These are phyloP conservation scores for Lepetodrilus schrolli DNA, from an alignment of 2,888 invertebrate genomes.

Conservation along the genomic window DNA sequence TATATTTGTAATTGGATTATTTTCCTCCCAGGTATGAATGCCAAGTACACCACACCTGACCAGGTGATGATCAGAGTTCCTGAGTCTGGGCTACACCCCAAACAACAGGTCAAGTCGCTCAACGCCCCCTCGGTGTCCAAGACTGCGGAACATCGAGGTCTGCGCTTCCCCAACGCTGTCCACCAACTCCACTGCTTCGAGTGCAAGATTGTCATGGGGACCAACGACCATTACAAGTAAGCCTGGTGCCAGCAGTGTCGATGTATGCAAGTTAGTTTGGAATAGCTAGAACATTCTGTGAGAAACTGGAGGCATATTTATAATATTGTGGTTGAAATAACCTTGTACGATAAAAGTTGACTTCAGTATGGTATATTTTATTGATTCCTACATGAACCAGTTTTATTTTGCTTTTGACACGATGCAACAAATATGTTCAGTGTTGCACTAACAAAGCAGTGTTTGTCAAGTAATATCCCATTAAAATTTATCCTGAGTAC, in stretches of 20 bases:
- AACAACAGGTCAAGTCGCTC: conserved; percentile 63
- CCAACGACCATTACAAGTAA: conserved; percentile 84
- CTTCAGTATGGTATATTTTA: too few relatives aligned
- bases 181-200: conserved; percentile 66
- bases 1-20: too few relatives aligned
- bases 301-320: conserved; percentile 84
- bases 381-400: too few relatives aligned
- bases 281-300: conserved; percentile 57
- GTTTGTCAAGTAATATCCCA: too few relatives aligned
- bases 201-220: conserved; percentile 69
- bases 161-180: conserved; percentile 47
- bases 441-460: too few relatives aligned
- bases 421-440: too few relatives aligned
- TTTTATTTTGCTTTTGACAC: too few relatives aligned
- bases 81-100: conserved; percentile 39
- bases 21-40: conserved; percentile 47
- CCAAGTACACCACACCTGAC: conserved; percentile 51
- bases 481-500: too few relatives aligned
- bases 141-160: conserved; percentile 56
- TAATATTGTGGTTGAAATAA: conserved; percentile 88
- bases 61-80: conserved; percentile 68
- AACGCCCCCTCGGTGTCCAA: conserved; percentile 69
- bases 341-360: too few relatives aligned
- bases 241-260: conserved; percentile 74
- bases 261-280: not conserved